phyloP scores from a whole-genome alignment of 2,888 invertebrate genomes.

The Galeopsomyia nigrocyanea region DNA sequence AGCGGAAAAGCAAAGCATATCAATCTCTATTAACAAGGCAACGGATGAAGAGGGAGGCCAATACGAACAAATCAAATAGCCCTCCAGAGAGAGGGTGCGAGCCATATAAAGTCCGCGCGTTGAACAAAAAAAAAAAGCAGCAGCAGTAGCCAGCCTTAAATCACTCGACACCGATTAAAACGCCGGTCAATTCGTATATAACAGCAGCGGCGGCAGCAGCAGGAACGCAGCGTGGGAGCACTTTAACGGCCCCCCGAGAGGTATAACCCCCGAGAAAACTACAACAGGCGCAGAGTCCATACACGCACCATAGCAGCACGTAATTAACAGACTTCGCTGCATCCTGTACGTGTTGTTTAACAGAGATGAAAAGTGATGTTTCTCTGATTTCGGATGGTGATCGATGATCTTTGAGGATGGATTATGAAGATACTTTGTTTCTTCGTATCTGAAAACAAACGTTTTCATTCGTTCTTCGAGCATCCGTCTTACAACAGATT shows the following conservation, averaged over 20 bases:
- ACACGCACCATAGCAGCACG: background rate
- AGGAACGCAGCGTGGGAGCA: background rate
- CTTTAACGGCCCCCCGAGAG: slow-evolving; percentile 14
- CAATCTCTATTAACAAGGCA: no score
- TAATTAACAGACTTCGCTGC: slow-evolving; percentile 23
- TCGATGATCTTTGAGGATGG: no score
- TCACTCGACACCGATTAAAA: slow-evolving; percentile 23
- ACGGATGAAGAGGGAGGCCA: no score
- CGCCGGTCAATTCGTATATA: slow-evolving; percentile 5
- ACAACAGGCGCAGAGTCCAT: no score
- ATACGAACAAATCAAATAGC: no score
- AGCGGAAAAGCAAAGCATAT: no score
- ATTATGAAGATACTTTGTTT: no score
- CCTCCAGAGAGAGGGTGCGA: background rate
- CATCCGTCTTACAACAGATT: no score
- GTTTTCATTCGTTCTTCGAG: no score
- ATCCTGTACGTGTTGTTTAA: no score
- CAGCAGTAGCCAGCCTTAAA: background rate
- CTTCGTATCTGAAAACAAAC: no score
- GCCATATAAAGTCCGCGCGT: background rate
- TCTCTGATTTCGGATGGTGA: background rate
- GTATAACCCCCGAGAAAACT: background rate
- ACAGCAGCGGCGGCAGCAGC: background rate
- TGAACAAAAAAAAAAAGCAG: background rate
- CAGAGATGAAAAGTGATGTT: background rate